Evolutionary conservation across 1,140 invertebrate genomes (phyloP).

Genomic region (Apis laboriosa): DNA sequence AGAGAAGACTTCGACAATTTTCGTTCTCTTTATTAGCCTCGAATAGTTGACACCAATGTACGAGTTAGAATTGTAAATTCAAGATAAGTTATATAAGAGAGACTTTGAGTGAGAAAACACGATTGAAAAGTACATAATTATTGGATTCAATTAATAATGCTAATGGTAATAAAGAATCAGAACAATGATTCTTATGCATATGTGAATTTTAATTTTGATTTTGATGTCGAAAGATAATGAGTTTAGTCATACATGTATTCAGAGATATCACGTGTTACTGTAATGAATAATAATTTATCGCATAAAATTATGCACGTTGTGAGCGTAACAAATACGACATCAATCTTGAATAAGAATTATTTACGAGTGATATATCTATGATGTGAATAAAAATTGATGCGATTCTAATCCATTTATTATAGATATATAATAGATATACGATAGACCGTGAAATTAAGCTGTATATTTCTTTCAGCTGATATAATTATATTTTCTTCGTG

Average conservation of each 20-base stretch:
- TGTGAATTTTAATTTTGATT: background rate
- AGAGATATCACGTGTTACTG: constrained; percentile 12
- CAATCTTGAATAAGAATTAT: constrained; percentile 21
- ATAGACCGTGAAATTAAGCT: constrained; percentile 17
- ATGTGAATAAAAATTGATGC: background rate
- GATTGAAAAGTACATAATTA: background rate
- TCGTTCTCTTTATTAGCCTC: background rate
- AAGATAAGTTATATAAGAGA: background rate
- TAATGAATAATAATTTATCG: constrained; percentile 3
- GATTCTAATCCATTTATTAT: constrained; percentile 13
- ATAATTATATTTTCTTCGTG: too few species aligned
- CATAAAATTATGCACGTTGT: constrained; percentile 24
- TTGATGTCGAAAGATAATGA: constrained; percentile 8
- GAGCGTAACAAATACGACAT: constrained; percentile 35
- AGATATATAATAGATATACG: background rate
- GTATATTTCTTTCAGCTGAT: constrained; percentile 4
- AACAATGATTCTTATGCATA: background rate
- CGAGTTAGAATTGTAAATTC: background rate
- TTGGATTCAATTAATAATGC: background rate
- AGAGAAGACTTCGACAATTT: background rate
- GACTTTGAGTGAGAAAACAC: too few species aligned
- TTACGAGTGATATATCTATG: background rate
- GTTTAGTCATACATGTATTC: constrained; percentile 2
- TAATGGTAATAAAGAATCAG: background rate
- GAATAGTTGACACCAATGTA: too few species aligned